These are phyloP conservation scores for Dendrocopos noguchii DNA, from an alignment of 2,113 vertebrate genomes.

Conservation along the genomic window DNA sequence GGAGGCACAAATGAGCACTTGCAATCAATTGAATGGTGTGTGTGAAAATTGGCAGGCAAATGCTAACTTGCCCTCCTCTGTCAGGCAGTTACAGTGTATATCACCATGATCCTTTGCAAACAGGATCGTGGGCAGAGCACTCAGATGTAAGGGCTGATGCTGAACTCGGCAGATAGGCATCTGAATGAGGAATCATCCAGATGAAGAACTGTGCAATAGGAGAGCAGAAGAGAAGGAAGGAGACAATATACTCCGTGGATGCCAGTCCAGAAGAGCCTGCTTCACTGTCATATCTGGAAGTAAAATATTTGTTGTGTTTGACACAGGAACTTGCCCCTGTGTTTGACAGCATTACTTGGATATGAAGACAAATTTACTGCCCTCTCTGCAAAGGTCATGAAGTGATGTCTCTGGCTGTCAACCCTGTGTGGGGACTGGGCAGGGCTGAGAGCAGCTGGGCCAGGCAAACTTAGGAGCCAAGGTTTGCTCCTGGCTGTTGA, in stretches of 20 bases:
- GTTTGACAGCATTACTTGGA: background rate
- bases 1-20: background rate
- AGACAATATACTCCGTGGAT: background rate
- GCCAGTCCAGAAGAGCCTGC: background rate
- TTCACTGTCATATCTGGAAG: background rate
- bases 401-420: background rate
- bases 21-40: background rate
- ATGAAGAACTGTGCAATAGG: background rate
- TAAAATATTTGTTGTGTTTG: background rate
- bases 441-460: background rate
- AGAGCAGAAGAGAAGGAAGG: background rate
- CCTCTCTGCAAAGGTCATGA: background rate
- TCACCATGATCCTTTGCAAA: conserved; percentile 37
- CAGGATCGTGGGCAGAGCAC: background rate
- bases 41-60: conserved; percentile 41
- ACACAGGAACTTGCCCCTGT: background rate
- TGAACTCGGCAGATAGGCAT: conserved; percentile 14
- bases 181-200: conserved; percentile 27
- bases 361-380: background rate
- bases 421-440: background rate
- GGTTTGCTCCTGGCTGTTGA: background rate
- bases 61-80: conserved; percentile 46
- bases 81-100: background rate
- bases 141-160: conserved; percentile 9
- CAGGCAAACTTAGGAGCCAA: background rate